These are phyloP conservation scores for Phaetusa simplex DNA, from an alignment of 2,113 vertebrate species.

Conservation along the genomic window DNA sequence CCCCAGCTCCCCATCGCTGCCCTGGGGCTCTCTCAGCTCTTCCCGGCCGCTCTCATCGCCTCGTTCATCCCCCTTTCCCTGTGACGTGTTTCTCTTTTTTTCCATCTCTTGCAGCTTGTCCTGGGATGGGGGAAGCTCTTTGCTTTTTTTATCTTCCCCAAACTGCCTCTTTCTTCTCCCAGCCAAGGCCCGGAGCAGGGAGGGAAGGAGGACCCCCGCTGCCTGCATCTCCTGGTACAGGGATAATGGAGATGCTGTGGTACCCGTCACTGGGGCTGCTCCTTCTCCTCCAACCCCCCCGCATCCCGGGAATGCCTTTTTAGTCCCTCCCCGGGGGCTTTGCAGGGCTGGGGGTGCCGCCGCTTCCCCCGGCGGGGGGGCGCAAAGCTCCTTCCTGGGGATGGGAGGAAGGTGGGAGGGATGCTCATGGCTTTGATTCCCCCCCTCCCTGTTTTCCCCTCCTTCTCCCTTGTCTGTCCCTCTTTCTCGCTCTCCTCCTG, in stretches of 20 bases:
- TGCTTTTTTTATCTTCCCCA: background rate
- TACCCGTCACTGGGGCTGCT: background rate
- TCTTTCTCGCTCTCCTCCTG: background rate
- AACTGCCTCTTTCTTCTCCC: background rate
- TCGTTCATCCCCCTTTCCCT: background rate
- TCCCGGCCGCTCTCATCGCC: background rate
- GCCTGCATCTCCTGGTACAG: background rate
- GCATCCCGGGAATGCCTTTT: background rate
- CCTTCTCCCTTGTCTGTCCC: background rate
- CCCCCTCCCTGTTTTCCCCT: background rate
- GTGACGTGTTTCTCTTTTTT: background rate
- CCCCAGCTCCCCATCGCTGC: constrained; percentile 37
- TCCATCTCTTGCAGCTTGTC: background rate
- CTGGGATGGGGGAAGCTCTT: background rate
- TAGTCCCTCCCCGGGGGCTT: background rate
- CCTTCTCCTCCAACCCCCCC: background rate
- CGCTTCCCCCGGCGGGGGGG: background rate
- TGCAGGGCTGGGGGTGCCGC: background rate
- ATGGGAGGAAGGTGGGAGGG: background rate
- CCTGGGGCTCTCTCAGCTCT: background rate
- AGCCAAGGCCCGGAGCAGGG: background rate
- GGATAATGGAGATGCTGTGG: background rate
- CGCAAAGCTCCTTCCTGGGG: background rate
- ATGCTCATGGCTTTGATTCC: background rate
- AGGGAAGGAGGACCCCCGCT: background rate